Evolutionary conservation across 2,113 vertebrate species (phyloP), one percentile per base, ranked within the genome.

Genomic region (Gymnarchus niloticus): DNA sequence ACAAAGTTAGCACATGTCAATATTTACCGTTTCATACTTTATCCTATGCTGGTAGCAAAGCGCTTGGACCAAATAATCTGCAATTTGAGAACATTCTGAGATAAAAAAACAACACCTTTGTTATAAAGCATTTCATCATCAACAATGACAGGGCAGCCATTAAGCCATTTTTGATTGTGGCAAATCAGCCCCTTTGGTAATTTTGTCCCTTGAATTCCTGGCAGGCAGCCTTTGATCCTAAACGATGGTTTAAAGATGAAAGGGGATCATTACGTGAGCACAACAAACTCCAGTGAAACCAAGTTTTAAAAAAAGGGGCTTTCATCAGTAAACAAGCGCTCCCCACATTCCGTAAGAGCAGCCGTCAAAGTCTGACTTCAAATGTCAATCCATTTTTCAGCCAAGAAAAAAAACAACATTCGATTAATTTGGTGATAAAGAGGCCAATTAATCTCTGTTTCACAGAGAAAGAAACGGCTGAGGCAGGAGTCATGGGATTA

Each of bases 151-250:
- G 83, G 78, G 46, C 82, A 76, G 78, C 65, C 65, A 73, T 73
- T 87, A 84, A 89, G 44, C 46, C 76, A 48, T 57, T 33, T 69
- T 86, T 84, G 44, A 84, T 89, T 81, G 81, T 48, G 85, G 56
- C 10, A 65, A 59, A 52, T 77, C 28, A 57, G 44, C 87, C 69
- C 81, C 57, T 69, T n/a, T 78, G 83, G 65, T 73, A 73, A 73
- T 73, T 73, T 5, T 19, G 33, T 19, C 33, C 65, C 65, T 41
- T 19, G 14, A 73, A 73, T 73, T 49, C 77, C 56, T 14, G 41
- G 81, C 85, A 61, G 21, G 56, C 86, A 83, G 54, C 46, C 91
- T 90, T 90, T 90, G 86, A 90, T 90, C 88, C 84, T 83, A 85
- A 87, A 88, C 48, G 65, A 57, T 83, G 69, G 88, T 85, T 80